phyloP scores from a whole-genome alignment of 2,888 invertebrate species.

The Yponomeuta sedellus region DNA sequence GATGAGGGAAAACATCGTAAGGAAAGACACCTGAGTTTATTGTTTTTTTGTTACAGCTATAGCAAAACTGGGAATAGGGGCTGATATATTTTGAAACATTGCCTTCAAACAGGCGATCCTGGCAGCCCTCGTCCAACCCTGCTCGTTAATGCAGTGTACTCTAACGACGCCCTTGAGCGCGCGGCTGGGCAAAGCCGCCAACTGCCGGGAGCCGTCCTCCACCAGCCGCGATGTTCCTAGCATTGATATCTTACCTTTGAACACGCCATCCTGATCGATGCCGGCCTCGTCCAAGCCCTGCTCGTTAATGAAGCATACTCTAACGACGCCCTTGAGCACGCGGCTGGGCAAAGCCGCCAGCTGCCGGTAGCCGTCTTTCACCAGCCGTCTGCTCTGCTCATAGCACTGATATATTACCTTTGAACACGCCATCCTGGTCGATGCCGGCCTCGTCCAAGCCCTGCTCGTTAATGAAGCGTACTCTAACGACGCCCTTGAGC shows the following conservation, averaged over 20 bases:
- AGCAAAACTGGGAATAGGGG: no score
- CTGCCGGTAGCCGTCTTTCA: conserved; percentile 99
- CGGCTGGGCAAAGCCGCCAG: conserved; percentile 90
- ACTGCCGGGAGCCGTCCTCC: conserved; percentile 98
- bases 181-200: conserved; percentile 90
- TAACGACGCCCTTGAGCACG: conserved; percentile 93
- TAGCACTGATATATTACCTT: conserved; percentile 25
- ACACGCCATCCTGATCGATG: conserved; percentile 99
- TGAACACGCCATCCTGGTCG: no score
- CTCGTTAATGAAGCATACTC: conserved; percentile 98
- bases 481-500: no score
- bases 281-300: conserved; percentile 98
- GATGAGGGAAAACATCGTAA: no score
- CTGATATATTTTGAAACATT: not conserved
- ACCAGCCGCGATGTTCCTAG: no score
- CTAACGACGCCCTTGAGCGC: conserved; percentile 96
- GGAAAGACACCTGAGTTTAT: no score
- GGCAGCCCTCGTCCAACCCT: conserved; percentile 99
- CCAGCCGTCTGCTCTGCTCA: no score
- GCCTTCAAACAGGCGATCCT: conserved; percentile 87
- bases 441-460: no score
- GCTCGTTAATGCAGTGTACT: conserved; percentile 98
- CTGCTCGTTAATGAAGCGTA: no score
- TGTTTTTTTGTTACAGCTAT: no score
- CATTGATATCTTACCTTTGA: conserved; percentile 71